phyloP scores from a whole-genome alignment of 2,113 vertebrate species.

The Pseudorectes ferrugineus region DNA sequence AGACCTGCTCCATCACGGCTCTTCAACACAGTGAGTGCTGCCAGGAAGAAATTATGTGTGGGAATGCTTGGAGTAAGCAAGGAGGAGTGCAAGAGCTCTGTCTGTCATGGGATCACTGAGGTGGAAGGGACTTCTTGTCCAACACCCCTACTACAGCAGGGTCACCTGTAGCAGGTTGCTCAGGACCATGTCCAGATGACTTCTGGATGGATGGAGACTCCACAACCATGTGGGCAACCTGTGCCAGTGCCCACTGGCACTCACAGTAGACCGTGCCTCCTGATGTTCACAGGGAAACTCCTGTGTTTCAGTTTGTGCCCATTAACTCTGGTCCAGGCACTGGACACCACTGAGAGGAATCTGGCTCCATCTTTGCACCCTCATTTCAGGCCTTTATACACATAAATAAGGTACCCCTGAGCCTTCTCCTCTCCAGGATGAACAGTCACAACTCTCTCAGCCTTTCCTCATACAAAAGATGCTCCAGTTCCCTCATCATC shows the following conservation, averaged over 20 bases:
- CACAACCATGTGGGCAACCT: not conserved
- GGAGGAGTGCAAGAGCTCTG: not conserved
- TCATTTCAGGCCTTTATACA: not conserved
- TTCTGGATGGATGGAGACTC: not conserved
- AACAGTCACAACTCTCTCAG: not conserved
- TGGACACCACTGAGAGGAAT: not conserved
- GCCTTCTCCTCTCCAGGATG: not conserved
- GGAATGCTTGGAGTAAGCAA: not conserved
- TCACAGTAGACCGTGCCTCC: not conserved
- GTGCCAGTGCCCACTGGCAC: not conserved
- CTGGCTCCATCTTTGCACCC: not conserved
- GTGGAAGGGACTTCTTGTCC: not conserved
- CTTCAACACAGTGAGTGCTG: conserved; percentile 85
- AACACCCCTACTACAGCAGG: not conserved
- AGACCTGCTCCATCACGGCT: conserved; percentile 80
- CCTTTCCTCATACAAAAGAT: not conserved
- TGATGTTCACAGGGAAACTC: not conserved
- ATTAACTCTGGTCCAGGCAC: not conserved
- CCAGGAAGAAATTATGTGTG: not conserved
- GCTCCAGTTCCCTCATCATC: not conserved
- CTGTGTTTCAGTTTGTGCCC: not conserved
- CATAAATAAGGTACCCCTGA: not conserved
- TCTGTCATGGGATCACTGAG: not conserved
- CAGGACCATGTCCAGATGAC: not conserved
- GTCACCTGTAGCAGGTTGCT: not conserved